These are phyloP conservation scores for Caerostris extrusa DNA, from an alignment of 1,140 invertebrate genomes.

Conservation along the genomic window DNA sequence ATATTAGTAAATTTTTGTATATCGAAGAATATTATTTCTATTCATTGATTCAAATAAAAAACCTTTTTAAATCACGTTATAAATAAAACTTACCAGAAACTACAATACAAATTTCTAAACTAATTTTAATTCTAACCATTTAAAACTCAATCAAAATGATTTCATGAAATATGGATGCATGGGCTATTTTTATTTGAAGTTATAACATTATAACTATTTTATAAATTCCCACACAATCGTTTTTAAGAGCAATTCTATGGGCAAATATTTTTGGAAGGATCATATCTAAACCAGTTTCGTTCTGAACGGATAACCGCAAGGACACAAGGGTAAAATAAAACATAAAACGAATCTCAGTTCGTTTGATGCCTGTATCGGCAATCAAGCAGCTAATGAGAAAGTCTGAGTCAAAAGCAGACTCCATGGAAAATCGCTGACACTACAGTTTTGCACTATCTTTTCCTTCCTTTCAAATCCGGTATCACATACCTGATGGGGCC, in stretches of 20 bases:
- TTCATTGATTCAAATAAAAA: too few species aligned
- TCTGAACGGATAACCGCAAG: not conserved
- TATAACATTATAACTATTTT: too few species aligned
- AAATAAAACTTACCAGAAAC: too few species aligned
- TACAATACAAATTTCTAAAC: too few species aligned
- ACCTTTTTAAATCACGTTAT: too few species aligned
- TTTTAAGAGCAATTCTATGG: too few species aligned
- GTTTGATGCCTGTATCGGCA: conserved; percentile 75
- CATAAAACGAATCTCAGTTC: conserved; percentile 54
- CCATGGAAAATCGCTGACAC: conserved; percentile 63
- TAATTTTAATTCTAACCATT: not conserved
- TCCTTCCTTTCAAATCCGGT: conserved; percentile 65
- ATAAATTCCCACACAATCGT: too few species aligned
- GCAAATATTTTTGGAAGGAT: not conserved
- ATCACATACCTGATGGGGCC: conserved; percentile 55
- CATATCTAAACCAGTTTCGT: not conserved
- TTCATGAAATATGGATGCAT: not conserved
- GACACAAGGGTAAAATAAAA: conserved; percentile 19
- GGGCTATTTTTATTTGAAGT: too few species aligned
- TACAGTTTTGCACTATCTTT: conserved; percentile 47
- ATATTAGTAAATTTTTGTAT: too few species aligned
- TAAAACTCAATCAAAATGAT: not conserved
- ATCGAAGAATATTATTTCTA: too few species aligned
- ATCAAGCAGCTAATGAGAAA: conserved; percentile 73
- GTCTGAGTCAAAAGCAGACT: conserved; percentile 56